Conservation (phyloP, 2,888 invertebrate species). For the Orthosia gothica region DNA sequence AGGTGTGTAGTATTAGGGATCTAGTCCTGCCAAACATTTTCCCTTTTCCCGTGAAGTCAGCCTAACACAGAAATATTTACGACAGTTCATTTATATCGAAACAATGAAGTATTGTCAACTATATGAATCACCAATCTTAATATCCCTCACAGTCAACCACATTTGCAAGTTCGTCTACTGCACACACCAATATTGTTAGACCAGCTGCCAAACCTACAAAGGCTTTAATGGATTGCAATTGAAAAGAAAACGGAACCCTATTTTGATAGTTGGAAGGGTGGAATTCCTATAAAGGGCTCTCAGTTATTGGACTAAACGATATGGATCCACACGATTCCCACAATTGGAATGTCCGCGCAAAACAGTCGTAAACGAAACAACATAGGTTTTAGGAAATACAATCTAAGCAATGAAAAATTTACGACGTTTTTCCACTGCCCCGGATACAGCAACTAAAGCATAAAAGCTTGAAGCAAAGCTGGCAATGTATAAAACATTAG, state of each 20-base stretch:
- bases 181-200: slow-evolving; percentile 78
- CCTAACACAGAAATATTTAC: slow-evolving; percentile 56
- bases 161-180: slow-evolving; percentile 83
- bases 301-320: slow-evolving; percentile 63
- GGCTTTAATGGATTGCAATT: slow-evolving; percentile 10
- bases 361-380: slow-evolving; percentile 81
- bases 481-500: slow-evolving; percentile 90
- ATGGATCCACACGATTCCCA: slow-evolving; percentile 70
- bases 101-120: slow-evolving; percentile 80
- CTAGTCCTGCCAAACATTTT: neutral
- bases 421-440: slow-evolving; percentile 80
- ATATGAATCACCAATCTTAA: slow-evolving; percentile 83
- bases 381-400: slow-evolving; percentile 79
- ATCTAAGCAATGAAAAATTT: slow-evolving; percentile 79
- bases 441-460: slow-evolving; percentile 67
- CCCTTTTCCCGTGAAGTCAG: slow-evolving; percentile 14
- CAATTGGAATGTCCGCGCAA: slow-evolving; percentile 78
- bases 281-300: slow-evolving; percentile 50
- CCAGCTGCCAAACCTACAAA: slow-evolving; percentile 50
- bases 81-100: slow-evolving; percentile 73
- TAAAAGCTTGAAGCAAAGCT: slow-evolving; percentile 73
- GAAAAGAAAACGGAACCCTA: slow-evolving; percentile 59
- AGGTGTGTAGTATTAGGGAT: neutral
- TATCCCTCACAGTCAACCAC: slow-evolving; percentile 80
- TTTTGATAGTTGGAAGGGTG: slow-evolving; percentile 7